Evolutionary conservation across 2,888 invertebrate genomes (phyloP).

Genomic region (Scaptomyza polygonia): DNA sequence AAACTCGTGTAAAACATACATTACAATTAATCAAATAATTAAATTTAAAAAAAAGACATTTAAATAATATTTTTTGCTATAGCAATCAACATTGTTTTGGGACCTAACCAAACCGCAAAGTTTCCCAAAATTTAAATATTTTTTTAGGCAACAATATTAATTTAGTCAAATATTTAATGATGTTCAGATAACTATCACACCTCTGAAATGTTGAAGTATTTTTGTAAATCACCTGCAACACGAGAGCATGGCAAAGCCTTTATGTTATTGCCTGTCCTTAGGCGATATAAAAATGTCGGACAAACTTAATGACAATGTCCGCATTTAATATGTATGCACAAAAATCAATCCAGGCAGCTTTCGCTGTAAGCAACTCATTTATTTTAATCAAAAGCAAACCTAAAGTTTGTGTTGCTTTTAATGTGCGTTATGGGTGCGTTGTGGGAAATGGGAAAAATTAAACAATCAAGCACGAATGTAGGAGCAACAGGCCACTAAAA

Average conservation of each 20-base stretch:
- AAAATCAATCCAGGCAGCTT: conserved; percentile 49
- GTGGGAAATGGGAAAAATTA: conserved; percentile 8
- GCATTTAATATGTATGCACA: conserved; percentile 58
- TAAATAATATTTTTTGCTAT: background rate
- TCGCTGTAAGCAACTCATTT: conserved; percentile 57
- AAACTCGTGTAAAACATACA: background rate
- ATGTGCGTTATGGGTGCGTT: conserved; percentile 22
- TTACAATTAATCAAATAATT: background rate
- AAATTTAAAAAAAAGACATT: background rate
- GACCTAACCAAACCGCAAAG: background rate
- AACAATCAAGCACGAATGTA: conserved; percentile 3
- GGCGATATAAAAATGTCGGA: conserved; percentile 1
- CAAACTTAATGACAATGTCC: conserved; percentile 20
- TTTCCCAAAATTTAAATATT: background rate
- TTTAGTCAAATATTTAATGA: background rate
- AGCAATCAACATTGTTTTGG: background rate
- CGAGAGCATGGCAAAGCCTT: conserved; percentile 42
- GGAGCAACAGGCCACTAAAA: conserved; percentile 12
- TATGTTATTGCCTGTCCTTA: background rate
- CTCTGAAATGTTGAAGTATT: conserved; percentile 24
- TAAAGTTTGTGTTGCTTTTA: conserved; percentile 1
- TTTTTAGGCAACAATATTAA: background rate
- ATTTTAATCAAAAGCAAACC: conserved; percentile 64
- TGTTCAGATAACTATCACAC: conserved; percentile 50
- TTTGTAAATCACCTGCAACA: conserved; percentile 66